A percentile compares a stretch with the other conserved stretches of the same genome.
Conservation (phyloP, 1,140 invertebrate species). For the Conopomorpha cramerella region DNA sequence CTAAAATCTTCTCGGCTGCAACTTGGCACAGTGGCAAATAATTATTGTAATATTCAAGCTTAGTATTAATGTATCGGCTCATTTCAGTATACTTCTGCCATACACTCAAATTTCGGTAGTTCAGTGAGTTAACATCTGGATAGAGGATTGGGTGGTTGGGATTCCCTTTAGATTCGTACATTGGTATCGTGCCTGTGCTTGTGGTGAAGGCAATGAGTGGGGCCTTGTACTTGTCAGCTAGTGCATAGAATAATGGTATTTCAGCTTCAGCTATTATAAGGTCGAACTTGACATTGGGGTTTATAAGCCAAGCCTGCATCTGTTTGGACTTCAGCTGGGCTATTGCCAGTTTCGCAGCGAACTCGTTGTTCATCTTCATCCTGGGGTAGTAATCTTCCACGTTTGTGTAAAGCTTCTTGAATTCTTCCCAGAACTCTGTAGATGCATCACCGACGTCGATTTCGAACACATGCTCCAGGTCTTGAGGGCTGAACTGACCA, state of each 20-base stretch:
- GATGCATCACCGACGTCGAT: conserved; percentile 34
- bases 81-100: conserved; percentile 35
- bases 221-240: conserved; percentile 40
- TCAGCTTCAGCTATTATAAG: conserved; percentile 47
- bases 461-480: conserved; percentile 31
- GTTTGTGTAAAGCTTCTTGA: conserved; percentile 21
- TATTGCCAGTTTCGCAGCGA: conserved; percentile 32
- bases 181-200: conserved; percentile 31
- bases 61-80: conserved; percentile 27
- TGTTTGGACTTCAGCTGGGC: conserved; percentile 36
- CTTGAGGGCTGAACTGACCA: conserved; percentile 31
- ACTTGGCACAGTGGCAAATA: conserved; percentile 33
- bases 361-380: conserved; percentile 25
- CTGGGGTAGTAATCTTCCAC: conserved; percentile 32
- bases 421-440: conserved; percentile 30
- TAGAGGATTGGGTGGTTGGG: conserved; percentile 36
- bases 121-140: conserved; percentile 33
- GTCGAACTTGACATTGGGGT: conserved; percentile 42
- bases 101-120: conserved; percentile 23
- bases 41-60: conserved; percentile 34
- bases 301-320: conserved; percentile 32
- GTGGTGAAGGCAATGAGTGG: conserved; percentile 41
- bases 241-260: conserved; percentile 37
- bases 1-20: conserved; percentile 35
- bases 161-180: conserved; percentile 40